phyloP scores from a whole-genome alignment of 2,797 vertebrate genomes.

The Podarcis siculus region DNA sequence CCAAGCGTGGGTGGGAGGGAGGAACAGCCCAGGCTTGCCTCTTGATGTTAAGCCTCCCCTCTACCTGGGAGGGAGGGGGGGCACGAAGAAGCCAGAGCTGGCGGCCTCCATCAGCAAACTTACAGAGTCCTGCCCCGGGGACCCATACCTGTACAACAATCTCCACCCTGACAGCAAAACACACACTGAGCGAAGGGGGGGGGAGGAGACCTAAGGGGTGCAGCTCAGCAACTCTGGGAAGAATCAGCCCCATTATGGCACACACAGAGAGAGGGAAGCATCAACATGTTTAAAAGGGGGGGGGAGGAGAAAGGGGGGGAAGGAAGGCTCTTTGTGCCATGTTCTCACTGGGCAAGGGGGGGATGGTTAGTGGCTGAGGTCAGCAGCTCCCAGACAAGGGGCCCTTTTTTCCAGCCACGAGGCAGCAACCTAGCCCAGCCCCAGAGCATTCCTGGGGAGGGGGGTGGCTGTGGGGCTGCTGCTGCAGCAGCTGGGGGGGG shows the following conservation, averaged over 20 bases:
- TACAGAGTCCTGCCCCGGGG: not conserved
- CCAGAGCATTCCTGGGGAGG: slow-evolving; percentile 53
- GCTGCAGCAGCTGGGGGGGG: not conserved
- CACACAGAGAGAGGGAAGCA: not conserved
- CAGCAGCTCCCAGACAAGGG: slow-evolving; percentile 61
- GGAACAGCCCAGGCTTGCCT: slow-evolving; percentile 38
- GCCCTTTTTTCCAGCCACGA: slow-evolving; percentile 49
- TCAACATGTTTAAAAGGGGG: not conserved
- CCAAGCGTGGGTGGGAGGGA: slow-evolving; percentile 11
- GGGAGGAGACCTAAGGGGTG: not conserved
- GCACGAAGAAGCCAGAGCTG: not conserved
- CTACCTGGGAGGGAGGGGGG: not conserved
- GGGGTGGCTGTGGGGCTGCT: not conserved
- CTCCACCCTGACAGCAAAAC: slow-evolving; percentile 10
- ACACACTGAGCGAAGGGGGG: slow-evolving; percentile 38
- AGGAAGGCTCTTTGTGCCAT: not conserved
- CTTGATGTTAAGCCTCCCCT: slow-evolving; percentile 25
- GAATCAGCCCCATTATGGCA: not conserved
- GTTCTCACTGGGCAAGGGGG: slow-evolving; percentile 41
- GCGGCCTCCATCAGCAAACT: not conserved
- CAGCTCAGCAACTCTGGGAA: not conserved
- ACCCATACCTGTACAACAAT: not conserved
- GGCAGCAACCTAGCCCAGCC: slow-evolving; percentile 28
- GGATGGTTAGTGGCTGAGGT: slow-evolving; percentile 71
- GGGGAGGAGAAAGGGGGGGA: no score